Evolutionary conservation across 64 coral and sea anemone genomes (phyloP).

Genomic region (Porites lutea): DNA sequence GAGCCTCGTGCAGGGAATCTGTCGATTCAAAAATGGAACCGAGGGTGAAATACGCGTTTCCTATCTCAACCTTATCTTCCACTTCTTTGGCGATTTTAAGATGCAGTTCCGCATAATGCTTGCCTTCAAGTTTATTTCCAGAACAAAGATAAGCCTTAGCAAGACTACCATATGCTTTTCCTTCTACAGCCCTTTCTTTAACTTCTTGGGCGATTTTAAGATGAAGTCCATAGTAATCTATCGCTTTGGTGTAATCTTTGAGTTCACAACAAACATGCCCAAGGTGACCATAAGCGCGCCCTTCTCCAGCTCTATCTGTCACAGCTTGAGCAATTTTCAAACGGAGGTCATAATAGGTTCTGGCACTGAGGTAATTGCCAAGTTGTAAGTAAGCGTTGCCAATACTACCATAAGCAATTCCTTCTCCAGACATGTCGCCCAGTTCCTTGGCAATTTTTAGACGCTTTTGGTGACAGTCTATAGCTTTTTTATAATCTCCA

Average conservation of each 20-base stretch:
- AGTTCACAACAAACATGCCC: too few relatives aligned
- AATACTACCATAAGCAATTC: background rate
- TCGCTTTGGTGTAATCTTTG: too few relatives aligned
- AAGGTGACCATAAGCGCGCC: background rate
- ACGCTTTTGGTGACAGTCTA: background rate
- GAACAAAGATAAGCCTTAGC: background rate
- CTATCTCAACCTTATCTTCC: background rate
- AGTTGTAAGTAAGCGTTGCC: background rate
- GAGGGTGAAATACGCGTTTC: background rate
- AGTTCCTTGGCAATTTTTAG: background rate
- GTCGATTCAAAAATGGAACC: background rate
- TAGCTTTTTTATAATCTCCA: background rate
- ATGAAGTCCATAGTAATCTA: too few relatives aligned
- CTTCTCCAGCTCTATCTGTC: background rate
- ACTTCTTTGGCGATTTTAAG: background rate
- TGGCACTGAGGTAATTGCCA: background rate
- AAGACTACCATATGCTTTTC: background rate
- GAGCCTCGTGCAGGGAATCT: background rate
- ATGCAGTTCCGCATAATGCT: background rate
- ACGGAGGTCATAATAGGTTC: background rate
- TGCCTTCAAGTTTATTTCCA: background rate
- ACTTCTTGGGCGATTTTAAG: background rate
- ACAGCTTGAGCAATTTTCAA: background rate
- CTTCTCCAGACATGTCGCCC: slow-evolving; percentile 4
- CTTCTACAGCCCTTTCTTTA: background rate